Percentiles rank a stretch among this genome's conserved stretches.
phyloP scores from a whole-genome alignment of 2,888 invertebrate species.

The Meandrusa payeni region DNA sequence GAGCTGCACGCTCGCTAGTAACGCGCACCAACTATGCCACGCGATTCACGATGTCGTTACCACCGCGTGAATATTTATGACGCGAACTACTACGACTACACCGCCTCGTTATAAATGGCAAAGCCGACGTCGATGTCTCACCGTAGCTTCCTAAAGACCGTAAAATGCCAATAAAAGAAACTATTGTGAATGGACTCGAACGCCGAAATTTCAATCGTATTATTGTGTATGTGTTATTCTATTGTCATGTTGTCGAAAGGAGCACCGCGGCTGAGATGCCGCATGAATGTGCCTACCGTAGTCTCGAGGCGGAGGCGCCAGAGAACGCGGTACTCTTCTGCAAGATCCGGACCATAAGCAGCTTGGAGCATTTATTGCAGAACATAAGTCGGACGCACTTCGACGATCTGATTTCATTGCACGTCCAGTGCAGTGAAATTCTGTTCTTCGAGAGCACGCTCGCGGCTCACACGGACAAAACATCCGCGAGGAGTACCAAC shows the following conservation, averaged over 20 bases:
- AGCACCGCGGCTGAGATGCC: constrained; percentile 76
- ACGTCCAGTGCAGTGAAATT: constrained; percentile 87
- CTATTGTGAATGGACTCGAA: constrained; percentile 67
- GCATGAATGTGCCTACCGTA: constrained; percentile 86
- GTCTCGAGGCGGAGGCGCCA: constrained; percentile 78
- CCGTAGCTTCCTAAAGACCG: constrained; percentile 54
- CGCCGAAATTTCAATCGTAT: constrained; percentile 73
- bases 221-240: constrained; percentile 76
- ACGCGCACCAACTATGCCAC: constrained; percentile 56
- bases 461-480: constrained; percentile 69
- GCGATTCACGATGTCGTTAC: constrained; percentile 69
- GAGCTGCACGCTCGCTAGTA: constrained; percentile 49
- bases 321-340: constrained; percentile 83
- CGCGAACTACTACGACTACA: constrained; percentile 63
- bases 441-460: constrained; percentile 87
- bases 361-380: constrained; percentile 84
- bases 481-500: constrained; percentile 75
- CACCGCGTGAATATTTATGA: constrained; percentile 74
- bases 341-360: constrained; percentile 86
- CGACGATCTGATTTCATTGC: constrained; percentile 84
- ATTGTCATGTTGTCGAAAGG: constrained; percentile 65
- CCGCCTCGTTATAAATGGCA: constrained; percentile 70
- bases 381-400: constrained; percentile 85
- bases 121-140: constrained; percentile 61
- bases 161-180: constrained; percentile 76